Evolutionary conservation across 2,113 vertebrate genomes (phyloP).

Genomic region (Microtus richardsoni): DNA sequence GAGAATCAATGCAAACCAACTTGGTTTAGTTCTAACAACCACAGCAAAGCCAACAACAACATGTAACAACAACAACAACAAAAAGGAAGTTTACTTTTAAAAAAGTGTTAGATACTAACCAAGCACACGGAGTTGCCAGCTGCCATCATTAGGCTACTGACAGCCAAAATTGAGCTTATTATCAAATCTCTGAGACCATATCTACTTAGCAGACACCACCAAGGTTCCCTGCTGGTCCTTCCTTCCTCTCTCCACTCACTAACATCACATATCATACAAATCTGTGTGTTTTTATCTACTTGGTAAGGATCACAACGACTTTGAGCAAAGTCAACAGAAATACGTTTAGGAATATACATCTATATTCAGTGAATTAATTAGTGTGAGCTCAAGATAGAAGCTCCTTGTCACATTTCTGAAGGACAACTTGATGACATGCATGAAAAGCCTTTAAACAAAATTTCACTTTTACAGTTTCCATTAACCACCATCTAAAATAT

Average conservation of each 20-base stretch:
- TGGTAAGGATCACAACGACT: slow-evolving; percentile 24
- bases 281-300: not conserved
- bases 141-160: not conserved
- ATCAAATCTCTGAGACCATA: not conserved
- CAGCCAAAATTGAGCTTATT: not conserved
- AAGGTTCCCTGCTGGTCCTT: not conserved
- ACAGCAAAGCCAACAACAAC: not conserved
- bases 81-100: not conserved
- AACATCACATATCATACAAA: not conserved
- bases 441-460: not conserved
- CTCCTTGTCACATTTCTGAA: slow-evolving; percentile 55
- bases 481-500: not conserved
- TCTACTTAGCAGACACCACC: not conserved
- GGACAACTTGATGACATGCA: not conserved
- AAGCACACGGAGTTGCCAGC: not conserved
- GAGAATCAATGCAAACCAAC: not conserved
- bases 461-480: not conserved
- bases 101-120: not conserved
- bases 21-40: no score
- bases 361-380: slow-evolving; percentile 36
- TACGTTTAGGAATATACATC: slow-evolving; percentile 39
- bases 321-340: slow-evolving; percentile 64
- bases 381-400: not conserved
- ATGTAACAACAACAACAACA: not conserved
- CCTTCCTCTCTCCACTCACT: not conserved